Evolutionary conservation across 2,888 invertebrate species (phyloP), one percentile per base, ranked within the genome.

Genomic region (Cyclophora punctaria): DNA sequence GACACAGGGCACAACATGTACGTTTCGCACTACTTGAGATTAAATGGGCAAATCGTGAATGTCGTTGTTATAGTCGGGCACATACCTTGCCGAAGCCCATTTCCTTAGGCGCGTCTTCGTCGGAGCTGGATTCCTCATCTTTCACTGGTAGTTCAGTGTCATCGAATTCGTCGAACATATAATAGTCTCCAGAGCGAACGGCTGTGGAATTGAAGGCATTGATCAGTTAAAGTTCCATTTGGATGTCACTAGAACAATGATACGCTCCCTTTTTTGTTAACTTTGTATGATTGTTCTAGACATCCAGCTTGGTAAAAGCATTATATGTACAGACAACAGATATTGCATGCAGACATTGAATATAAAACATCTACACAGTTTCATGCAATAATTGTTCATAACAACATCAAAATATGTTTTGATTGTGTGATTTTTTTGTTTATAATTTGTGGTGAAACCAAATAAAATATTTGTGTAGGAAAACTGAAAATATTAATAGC

Each of bases 181-280:
- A 99, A 88, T 99, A 99, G 86, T 99, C 99, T 20, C 99, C 99
- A 54, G 98, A 98, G 48, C 98, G 93, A 53, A 99, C 94, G 48
- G 99, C 99, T 99, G 89, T 76, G 82, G 63, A 66, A 45, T 45
- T 41, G 33, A 45, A 20, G 20, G 20, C 20, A 20, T 20, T 20
- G 20, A 20, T 20, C 20, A 20, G 20, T 20, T 20, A 20, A 20
- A 20, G 20, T 20, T 2, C 20, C 20, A 20, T 20, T 20, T 20
- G 20, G 20, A 20, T 20, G 20, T 20, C 20, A 20, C 20, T 20
- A 20, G 20, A 20, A 20, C 20, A 20, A 20, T 20, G 20, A 20
- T 20, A 20, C 20, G 20, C 20, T 20, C 20, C 20, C 20, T 20
- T 20, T 20, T 20, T 20, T 20, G 20, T 20, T 20, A 20, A 20